These are phyloP conservation scores for Brassicogethes aeneus DNA, from an alignment of 2,888 invertebrate species.

Conservation along the genomic window DNA sequence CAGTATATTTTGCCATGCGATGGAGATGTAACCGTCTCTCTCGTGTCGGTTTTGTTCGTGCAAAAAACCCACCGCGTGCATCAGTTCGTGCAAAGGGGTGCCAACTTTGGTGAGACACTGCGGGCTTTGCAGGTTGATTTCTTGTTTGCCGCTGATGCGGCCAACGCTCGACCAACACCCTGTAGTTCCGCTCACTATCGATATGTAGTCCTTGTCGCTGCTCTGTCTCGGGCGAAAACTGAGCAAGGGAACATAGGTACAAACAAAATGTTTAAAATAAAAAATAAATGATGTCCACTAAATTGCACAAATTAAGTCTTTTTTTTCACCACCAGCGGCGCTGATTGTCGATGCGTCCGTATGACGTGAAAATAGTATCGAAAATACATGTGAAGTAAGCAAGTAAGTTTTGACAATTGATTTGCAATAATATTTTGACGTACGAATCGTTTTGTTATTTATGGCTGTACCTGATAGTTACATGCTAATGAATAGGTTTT, in stretches of 20 bases:
- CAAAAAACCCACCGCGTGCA: conserved; percentile 71
- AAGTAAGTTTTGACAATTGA: no score
- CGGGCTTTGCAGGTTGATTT: conserved; percentile 64
- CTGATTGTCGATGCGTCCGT: no score
- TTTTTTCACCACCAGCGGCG: no score
- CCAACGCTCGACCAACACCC: conserved; percentile 82
- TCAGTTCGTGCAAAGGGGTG: conserved; percentile 68
- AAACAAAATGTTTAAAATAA: conserved; percentile 1
- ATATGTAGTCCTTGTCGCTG: conserved; percentile 58
- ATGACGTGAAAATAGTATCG: no score
- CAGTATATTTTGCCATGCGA: conserved; percentile 62
- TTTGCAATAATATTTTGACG: no score
- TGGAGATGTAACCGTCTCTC: conserved; percentile 58
- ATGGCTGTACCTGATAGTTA: no score
- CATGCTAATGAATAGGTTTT: no score
- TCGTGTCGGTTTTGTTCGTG: conserved; percentile 77
- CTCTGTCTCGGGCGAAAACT: conserved; percentile 54
- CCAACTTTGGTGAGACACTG: conserved; percentile 65
- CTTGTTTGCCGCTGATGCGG: conserved; percentile 55
- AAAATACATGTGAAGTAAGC: no score
- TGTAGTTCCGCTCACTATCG: conserved; percentile 56
- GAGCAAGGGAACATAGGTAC: conserved; percentile 5
- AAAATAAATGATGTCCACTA: conserved; percentile 4
- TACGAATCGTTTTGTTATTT: no score
- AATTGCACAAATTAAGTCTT: neutral